These are phyloP conservation scores for Podabrus alpinus DNA, from an alignment of 2,888 invertebrate genomes.

Conservation along the genomic window DNA sequence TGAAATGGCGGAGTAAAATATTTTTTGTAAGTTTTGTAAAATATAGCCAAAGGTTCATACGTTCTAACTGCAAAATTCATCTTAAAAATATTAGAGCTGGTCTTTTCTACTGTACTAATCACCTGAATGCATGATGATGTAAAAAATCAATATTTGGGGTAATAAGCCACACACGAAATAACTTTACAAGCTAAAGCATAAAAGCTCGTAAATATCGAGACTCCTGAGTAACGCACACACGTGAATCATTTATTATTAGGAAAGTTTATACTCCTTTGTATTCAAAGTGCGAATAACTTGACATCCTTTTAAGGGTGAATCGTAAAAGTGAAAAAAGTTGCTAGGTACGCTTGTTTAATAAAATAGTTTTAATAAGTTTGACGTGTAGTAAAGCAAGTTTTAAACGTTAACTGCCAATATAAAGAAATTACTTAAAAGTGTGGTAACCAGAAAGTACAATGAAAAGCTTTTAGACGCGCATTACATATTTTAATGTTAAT, in stretches of 20 bases:
- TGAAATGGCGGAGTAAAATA: no score
- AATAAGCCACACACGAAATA: neutral
- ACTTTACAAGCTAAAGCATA: neutral
- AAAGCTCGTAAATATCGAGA: neutral
- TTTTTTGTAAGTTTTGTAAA: no score
- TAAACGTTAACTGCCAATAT: neutral
- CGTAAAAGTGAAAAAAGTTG: neutral
- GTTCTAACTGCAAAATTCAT: no score
- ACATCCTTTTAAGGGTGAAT: neutral
- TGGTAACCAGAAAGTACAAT: conserved; percentile 21
- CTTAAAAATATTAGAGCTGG: no score
- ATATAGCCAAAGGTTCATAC: no score
- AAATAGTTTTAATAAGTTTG: neutral
- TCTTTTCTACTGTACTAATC: neutral
- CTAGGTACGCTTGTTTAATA: neutral
- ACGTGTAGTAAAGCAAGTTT: neutral
- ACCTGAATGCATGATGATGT: neutral
- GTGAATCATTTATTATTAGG: neutral
- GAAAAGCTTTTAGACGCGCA: conserved; percentile 27
- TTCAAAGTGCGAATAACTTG: neutral
- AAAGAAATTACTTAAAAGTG: conserved; percentile 12
- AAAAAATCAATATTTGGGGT: neutral
- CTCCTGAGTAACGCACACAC: neutral
- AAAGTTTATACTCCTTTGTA: neutral
- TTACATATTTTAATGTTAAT: conserved; percentile 30